Evolutionary conservation across 2,888 invertebrate species (phyloP), one percentile per base, ranked within the genome.

Genomic region (Scaptomyza polygonia): DNA sequence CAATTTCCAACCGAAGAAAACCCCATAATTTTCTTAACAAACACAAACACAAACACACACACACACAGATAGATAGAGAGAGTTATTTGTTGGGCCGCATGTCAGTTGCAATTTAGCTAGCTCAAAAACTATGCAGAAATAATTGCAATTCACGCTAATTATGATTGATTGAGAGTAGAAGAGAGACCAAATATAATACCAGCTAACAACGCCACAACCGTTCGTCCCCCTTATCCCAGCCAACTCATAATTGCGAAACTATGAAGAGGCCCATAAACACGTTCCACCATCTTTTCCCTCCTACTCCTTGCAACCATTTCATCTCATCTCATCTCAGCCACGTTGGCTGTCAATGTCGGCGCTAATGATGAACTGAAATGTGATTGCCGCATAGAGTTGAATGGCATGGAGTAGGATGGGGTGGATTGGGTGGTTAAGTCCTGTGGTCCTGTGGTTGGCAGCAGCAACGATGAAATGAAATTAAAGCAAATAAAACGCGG

Each of bases 141-240:
- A 88, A 84, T 84, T 88, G 86, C 86, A 88, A 83, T 86, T 84
- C 86, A 79, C 78, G 63, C 78, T 84, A 84, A 84, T 84, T 88
- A 84, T 88, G 84, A 84, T 84, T 84, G 84, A 84, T 84, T 82
- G 76, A 82, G 55, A 82, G 51, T 1, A 59, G 16, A 39, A 39
- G 12, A 18, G 58, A 30, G 36, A 16, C 3, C 43, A 25, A 4
- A n/a, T 14, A 36, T 11, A 9, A 39, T 39, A 49, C 14, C 36
- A 49, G 49, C 36, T 36, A 36, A 25, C 11, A 21, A 11, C 12
- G 25, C 27, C 40, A 30, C 43, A 12, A 5, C 6, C 18, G 36
- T 2, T 5, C 9, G 0, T 12, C 9, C 11, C 6, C 30, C 2
- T 3, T 5, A 0, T 12, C 5, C 11, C 43, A 42, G 43, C 14